These are phyloP conservation scores for Hydrozoanthus tunicans DNA, from an alignment of 64 coral and sea anemone species.

Conservation along the genomic window DNA sequence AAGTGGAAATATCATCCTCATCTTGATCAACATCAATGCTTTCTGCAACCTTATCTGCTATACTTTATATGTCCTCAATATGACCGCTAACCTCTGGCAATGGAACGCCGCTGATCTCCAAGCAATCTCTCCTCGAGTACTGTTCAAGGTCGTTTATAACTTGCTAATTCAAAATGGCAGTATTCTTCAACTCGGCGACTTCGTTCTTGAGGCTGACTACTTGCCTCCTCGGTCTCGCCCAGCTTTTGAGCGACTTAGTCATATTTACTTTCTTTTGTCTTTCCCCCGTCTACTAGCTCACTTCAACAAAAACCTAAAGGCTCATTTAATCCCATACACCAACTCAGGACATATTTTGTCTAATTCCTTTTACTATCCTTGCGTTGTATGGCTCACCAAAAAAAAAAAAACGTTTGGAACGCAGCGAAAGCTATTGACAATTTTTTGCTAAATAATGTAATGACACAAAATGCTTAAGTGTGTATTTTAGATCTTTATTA, in stretches of 20 bases:
- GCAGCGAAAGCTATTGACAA: no score
- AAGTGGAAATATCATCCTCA: slow-evolving; percentile 7
- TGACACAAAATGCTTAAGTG: no score
- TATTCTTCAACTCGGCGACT: slow-evolving; percentile 29
- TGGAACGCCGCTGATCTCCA: slow-evolving; percentile 33
- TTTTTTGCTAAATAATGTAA: no score
- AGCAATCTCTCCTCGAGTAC: background rate
- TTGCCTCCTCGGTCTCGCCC: slow-evolving; percentile 1
- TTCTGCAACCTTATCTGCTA: slow-evolving; percentile 6
- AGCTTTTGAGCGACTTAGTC: slow-evolving; percentile 35
- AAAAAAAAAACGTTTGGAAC: no score
- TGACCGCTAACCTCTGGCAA: background rate
- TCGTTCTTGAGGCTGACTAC: slow-evolving; percentile 20
- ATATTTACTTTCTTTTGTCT: background rate
- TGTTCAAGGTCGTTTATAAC: slow-evolving; percentile 17
- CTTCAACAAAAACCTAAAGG: no score
- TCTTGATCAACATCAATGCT: slow-evolving; percentile 22
- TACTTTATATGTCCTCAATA: slow-evolving; percentile 9
- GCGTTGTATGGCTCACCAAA: no score
- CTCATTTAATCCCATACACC: background rate
- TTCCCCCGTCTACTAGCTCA: no score
- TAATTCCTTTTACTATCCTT: no score
- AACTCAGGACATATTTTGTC: background rate
- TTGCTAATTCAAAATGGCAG: slow-evolving; percentile 30
- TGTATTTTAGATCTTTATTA: no score